Conservation (phyloP, 2,888 invertebrate genomes). For the Xestoiulus laeticollis region DNA sequence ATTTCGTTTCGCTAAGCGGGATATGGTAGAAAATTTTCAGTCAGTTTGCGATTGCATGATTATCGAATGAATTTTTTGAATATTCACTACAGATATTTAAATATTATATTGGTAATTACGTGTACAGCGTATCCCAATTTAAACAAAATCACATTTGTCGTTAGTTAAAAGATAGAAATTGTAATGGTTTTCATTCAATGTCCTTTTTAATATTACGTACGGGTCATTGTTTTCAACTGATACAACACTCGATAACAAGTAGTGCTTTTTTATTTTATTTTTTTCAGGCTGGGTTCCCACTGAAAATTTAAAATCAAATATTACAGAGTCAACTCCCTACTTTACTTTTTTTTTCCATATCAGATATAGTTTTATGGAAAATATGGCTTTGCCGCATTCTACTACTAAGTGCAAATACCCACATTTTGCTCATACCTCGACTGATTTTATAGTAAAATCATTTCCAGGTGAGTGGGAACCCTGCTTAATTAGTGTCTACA, state of each 20-base stretch:
- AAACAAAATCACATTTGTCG: background rate
- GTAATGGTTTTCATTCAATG: background rate
- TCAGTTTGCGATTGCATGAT: background rate
- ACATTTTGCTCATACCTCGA: conserved; percentile 1
- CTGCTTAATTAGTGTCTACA: background rate
- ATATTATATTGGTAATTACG: background rate
- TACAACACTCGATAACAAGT: background rate
- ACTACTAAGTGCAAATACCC: background rate
- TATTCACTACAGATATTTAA: conserved; percentile 24
- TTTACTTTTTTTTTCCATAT: background rate
- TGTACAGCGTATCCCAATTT: background rate
- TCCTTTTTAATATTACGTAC: conserved; percentile 16
- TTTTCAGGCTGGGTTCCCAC: background rate
- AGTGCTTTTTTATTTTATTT: background rate
- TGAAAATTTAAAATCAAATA: background rate
- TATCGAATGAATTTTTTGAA: background rate
- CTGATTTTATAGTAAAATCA: conserved; percentile 36
- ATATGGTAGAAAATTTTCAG: background rate
- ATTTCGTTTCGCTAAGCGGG: background rate
- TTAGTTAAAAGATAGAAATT: background rate
- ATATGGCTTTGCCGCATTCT: background rate
- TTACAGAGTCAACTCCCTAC: background rate
- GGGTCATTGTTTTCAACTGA: background rate
- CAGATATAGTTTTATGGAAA: background rate
- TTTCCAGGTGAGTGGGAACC: conserved; percentile 14